Conservation (phyloP, 2,113 vertebrate genomes). For the Lepus europaeus region DNA sequence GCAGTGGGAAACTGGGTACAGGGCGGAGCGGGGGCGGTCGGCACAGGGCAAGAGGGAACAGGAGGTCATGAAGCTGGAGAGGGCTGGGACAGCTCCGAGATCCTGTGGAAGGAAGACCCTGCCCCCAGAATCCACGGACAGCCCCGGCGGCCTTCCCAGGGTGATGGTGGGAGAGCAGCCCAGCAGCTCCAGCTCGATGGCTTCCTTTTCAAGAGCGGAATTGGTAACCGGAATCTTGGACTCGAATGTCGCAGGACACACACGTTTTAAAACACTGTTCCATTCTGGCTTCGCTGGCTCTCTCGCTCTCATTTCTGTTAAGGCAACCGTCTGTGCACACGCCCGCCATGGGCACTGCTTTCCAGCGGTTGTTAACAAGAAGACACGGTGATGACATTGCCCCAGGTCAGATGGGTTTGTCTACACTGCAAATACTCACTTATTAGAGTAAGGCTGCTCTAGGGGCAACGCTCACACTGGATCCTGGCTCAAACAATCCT, state of each 20-base stretch:
- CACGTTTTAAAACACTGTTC: too few species aligned
- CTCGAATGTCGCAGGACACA: too few species aligned
- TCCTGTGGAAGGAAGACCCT: background rate
- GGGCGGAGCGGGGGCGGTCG: too few species aligned
- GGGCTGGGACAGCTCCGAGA: accelerated
- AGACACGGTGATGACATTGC: accelerated
- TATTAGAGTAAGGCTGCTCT: background rate
- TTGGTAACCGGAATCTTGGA: background rate
- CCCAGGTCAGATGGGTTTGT: background rate
- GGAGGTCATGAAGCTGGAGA: accelerated
- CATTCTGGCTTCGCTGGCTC: background rate
- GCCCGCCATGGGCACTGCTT: background rate
- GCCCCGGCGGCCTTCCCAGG: too few species aligned
- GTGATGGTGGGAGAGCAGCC: too few species aligned
- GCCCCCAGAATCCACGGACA: background rate
- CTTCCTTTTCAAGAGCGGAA: background rate
- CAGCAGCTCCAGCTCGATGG: too few species aligned
- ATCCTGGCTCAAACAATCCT: background rate
- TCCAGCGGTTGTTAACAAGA: background rate
- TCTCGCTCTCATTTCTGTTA: background rate
- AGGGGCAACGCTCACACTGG: too few species aligned
- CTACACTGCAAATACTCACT: background rate
- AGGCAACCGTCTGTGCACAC: too few species aligned
- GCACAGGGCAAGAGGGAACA: background rate
- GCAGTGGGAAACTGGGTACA: background rate